Evolutionary conservation across 2,113 vertebrate species (phyloP), one percentile per base, ranked within the genome.

Genomic region (human): DNA sequence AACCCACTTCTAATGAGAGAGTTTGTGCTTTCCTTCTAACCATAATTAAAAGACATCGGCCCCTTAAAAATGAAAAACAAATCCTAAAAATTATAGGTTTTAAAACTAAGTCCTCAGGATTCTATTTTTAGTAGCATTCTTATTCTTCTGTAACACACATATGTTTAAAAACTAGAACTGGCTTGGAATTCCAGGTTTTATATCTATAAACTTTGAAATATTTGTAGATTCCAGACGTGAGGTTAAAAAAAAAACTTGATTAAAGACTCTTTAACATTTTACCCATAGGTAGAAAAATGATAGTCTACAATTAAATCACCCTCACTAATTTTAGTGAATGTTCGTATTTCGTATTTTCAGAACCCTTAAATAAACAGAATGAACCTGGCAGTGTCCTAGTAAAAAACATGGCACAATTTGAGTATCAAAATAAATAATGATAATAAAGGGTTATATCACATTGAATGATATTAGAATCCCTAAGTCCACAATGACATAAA

Each of bases 21-120:
- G 68, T 96, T 38, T 96, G 3, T 75, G 84, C 59, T 89, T 96
- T 88, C 8, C 61, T 98, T 98, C 89, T 30, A 96, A 90, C 55
- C 75, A 89, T 89, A 96, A 93, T 87, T 96, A 93, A 59, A 98
- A 94, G 35, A 90, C 30, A 95, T 92, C 0, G 82, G 76, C 73
- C 73, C 95, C 78, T 93, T 78, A 93, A 97, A 97, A 96, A 57
- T 79, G 82, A 91, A 95, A 94, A 82, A 52, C 2, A 61, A 27
- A 93, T 55, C n/a, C 45, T 94, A 86, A 93, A 95, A 89, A 95
- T 43, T 50, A 93, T 1, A 97, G 64, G 83, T 89, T 87, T 97
- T 90, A 92, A 96, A 97, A 96, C 32, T 52, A 96, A 96, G 59
- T 92, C 83, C 57, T 57, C 32, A 75, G 40, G n/a, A 73, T 91